phyloP scores from a whole-genome alignment of 2,113 vertebrate species.

The Triplophysa tibetana region DNA sequence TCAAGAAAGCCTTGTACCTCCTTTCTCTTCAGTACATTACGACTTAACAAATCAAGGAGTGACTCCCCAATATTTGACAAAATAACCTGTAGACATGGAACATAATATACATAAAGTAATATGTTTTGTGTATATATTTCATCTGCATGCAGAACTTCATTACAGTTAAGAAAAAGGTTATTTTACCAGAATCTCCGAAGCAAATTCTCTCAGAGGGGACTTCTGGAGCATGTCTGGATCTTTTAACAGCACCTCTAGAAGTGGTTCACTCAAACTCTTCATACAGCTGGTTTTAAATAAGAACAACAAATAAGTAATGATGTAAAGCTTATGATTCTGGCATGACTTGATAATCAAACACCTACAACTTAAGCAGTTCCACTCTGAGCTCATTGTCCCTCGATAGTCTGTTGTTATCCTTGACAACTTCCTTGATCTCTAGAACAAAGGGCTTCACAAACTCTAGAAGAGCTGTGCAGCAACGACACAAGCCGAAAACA shows the following conservation, averaged over 20 bases:
- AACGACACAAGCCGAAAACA: conserved; percentile 80
- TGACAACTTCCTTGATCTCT: conserved; percentile 69
- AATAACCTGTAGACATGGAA: conserved; percentile 35
- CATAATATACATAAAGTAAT: not conserved
- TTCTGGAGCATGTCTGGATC: conserved; percentile 74
- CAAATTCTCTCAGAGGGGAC: conserved; percentile 85
- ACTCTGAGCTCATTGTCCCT: conserved; percentile 80
- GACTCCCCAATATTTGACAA: conserved; percentile 68
- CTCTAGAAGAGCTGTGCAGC: conserved; percentile 78
- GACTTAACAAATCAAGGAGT: conserved; percentile 66
- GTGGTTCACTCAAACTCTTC: conserved; percentile 84
- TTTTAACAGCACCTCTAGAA: conserved; percentile 82
- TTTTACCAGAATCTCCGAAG: conserved; percentile 85
- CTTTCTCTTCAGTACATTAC: conserved; percentile 66
- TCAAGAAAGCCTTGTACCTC: conserved; percentile 77
- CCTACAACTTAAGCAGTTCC: conserved; percentile 93
- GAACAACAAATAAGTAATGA: conserved; percentile 10
- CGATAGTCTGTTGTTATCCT: conserved; percentile 44
- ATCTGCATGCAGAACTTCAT: no score
- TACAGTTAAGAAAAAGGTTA: not conserved
- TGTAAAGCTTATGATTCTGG: no score
- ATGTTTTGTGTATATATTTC: no score
- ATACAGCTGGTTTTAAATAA: conserved; percentile 82
- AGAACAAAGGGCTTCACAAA: conserved; percentile 88
- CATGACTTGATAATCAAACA: not conserved